Percentiles rank a stretch among this genome's conserved stretches.
Conservation (phyloP, 2,888 invertebrate genomes). For the Acanthopleura granulata region DNA sequence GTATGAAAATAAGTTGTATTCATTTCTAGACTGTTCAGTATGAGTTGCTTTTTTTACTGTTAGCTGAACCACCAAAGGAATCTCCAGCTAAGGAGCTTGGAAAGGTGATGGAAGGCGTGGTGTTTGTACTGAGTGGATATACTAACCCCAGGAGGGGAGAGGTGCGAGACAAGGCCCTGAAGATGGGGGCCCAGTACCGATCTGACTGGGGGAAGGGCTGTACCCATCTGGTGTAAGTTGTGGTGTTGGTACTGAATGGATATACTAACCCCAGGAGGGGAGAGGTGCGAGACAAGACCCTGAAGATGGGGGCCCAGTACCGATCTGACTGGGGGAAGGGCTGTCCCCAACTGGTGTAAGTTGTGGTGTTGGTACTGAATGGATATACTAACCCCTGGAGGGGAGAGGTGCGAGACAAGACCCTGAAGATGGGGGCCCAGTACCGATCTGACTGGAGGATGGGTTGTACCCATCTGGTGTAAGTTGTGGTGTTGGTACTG, state of each 20-base stretch:
- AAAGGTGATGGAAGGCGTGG: conserved; percentile 77
- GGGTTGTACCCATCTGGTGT: conserved; percentile 88
- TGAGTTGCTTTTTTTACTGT: neutral
- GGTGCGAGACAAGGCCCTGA: conserved; percentile 78
- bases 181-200: conserved; percentile 85
- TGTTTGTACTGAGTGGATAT: conserved; percentile 89
- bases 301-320: conserved; percentile 78
- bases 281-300: conserved; percentile 72
- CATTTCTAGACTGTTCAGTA: neutral
- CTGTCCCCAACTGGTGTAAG: conserved; percentile 90
- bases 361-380: conserved; percentile 81
- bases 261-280: conserved; percentile 86
- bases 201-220: conserved; percentile 81
- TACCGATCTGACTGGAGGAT: conserved; percentile 83
- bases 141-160: conserved; percentile 82
- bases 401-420: conserved; percentile 73
- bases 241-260: conserved; percentile 85
- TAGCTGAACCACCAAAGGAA: conserved; percentile 54
- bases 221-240: conserved; percentile 87
- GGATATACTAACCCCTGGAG: conserved; percentile 89
- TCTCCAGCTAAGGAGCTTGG: conserved; percentile 69
- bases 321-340: conserved; percentile 79
- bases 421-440: conserved; percentile 75
- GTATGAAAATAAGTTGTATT: too few species aligned
- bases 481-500: conserved; percentile 79